Conservation (phyloP, 2,888 invertebrate genomes). For the Epistrophella euchroma region DNA sequence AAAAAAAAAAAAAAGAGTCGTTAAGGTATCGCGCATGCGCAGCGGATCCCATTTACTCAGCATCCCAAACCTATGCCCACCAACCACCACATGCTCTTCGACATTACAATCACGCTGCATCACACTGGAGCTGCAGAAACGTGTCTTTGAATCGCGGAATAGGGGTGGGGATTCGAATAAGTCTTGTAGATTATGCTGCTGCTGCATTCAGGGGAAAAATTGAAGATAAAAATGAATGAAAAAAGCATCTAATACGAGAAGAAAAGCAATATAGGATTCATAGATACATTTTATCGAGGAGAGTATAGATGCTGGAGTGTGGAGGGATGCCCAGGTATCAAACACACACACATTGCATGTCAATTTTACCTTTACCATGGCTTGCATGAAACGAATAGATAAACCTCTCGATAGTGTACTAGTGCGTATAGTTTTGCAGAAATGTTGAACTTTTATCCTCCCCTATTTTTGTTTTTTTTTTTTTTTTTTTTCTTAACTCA, state of each 20-base stretch:
- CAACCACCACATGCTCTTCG: slow-evolving; percentile 63
- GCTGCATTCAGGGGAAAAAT: slow-evolving; percentile 58
- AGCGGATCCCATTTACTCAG: slow-evolving; percentile 46
- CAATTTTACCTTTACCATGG: slow-evolving; percentile 31
- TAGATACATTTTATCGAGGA: slow-evolving; percentile 27
- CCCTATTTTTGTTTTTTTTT: slow-evolving; percentile 54
- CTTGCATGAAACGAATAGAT: slow-evolving; percentile 12
- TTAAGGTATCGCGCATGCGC: slow-evolving; percentile 48
- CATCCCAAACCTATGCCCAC: slow-evolving; percentile 66
- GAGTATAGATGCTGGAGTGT: slow-evolving; percentile 20
- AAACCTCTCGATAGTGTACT: background rate
- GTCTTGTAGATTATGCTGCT: slow-evolving; percentile 50
- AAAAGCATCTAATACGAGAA: slow-evolving; percentile 48
- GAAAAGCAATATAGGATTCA: slow-evolving; percentile 48
- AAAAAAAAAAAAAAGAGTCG: slow-evolving; percentile 11
- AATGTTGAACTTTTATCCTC: slow-evolving; percentile 75
- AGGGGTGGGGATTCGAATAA: slow-evolving; percentile 62
- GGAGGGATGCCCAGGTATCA: slow-evolving; percentile 34
- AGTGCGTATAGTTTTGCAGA: slow-evolving; percentile 48
- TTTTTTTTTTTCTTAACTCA: background rate
- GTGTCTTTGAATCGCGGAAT: slow-evolving; percentile 17
- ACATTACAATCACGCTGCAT: slow-evolving; percentile 5
- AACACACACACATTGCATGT: slow-evolving; percentile 37
- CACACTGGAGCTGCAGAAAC: slow-evolving; percentile 14
- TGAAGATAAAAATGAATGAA: slow-evolving; percentile 44